Evolutionary conservation across 2,888 invertebrate genomes (phyloP), one percentile per base, ranked within the genome.

Genomic region (Diplazon laetatorius): DNA sequence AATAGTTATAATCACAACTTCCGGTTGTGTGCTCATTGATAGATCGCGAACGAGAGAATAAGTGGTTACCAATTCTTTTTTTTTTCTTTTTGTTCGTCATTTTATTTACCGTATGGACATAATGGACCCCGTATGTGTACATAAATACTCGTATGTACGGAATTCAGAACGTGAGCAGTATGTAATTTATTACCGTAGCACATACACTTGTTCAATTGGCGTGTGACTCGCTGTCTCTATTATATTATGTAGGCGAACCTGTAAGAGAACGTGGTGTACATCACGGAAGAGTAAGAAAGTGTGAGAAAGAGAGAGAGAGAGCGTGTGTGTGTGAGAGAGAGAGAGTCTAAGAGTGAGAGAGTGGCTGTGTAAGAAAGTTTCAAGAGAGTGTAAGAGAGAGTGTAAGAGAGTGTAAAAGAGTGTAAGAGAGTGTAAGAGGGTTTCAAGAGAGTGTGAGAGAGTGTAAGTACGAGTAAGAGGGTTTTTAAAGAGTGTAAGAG

Each of bases 131-230:
- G 18, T 12, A 50, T 50, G 22, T 22, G 25, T 12, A n/a, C n/a
- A n/a, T 50, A 12, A 22, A 12, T 50, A 12, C n/a, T n/a, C 22
- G 20, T 50, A 46, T 14, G 14, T 30, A 25, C 25, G 25, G 52
- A 50, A 25, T 52, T 12, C 16, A 18, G 18, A 12, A 30, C 30
- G 6, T 20, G 8, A 55, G 44, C 14, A 55, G 50, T 30, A 20
- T 55, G 18, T 30, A 71, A 71, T 71, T 35, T 52, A n/a, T n/a
- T n/a, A 68, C 52, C 55, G 42, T 39, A 71, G 63, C 30, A 63
- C 72, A 44, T 46, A 72, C 35, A 35, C 62, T 63, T n/a, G 52
- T 46, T 44, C 63, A 72, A 72, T 72, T 72, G 63, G 55, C n/a
- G n/a, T 55, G 63, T 55, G 35, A 55, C 55, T 46, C 63, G 63